phyloP scores from a whole-genome alignment of 2,113 vertebrate genomes.

The Genyomyrus donnyi region DNA sequence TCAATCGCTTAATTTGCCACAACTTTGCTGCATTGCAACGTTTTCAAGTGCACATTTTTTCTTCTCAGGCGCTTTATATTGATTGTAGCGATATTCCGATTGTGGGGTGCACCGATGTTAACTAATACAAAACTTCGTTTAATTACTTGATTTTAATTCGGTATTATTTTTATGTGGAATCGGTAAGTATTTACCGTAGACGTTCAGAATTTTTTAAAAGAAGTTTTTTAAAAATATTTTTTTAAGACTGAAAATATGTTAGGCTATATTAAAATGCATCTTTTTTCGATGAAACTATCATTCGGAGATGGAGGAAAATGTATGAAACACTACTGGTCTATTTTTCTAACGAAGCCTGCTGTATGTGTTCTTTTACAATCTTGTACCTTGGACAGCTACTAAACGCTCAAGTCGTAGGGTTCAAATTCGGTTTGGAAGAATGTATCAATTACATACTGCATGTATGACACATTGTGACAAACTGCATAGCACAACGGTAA shows the following conservation, averaged over 20 bases:
- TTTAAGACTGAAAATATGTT: background rate
- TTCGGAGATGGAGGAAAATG: background rate
- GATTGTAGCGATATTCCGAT: background rate
- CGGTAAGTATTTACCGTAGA: background rate
- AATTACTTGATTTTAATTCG: background rate
- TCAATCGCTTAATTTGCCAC: background rate
- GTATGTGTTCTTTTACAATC: background rate
- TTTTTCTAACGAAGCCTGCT: background rate
- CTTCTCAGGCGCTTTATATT: background rate
- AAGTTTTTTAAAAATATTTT: background rate
- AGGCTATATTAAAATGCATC: background rate
- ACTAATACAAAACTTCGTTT: background rate
- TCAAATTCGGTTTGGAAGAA: background rate
- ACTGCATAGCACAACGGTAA: background rate
- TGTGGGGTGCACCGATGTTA: background rate
- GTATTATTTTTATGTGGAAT: background rate
- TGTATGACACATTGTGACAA: background rate
- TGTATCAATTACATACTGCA: background rate
- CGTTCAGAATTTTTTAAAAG: background rate
- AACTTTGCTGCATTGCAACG: background rate
- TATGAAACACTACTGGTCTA: background rate
- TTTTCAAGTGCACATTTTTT: background rate
- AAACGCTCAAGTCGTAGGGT: background rate
- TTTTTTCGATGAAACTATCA: background rate
- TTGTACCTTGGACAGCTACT: slow-evolving; percentile 16